Conservation (phyloP, 2,888 invertebrate species). For the Drosophila nigritarsus region DNA sequence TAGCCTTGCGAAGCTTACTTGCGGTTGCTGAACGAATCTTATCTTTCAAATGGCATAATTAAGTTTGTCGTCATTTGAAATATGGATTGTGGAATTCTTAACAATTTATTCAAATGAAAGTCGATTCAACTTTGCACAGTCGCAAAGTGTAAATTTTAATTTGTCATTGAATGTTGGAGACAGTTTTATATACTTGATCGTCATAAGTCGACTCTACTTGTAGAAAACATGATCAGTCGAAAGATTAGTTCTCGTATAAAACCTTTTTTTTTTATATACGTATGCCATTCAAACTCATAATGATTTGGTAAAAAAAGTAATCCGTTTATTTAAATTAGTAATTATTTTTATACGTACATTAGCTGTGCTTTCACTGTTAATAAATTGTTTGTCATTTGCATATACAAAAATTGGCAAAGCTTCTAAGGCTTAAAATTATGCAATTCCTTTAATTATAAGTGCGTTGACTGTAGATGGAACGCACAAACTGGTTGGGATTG, state of each 20-base stretch:
- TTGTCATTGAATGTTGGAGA: not conserved
- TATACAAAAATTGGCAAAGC: not conserved
- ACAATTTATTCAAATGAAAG: not conserved
- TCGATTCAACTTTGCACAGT: not conserved
- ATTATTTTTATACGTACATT: not conserved
- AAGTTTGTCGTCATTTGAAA: not conserved
- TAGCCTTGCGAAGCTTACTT: not conserved
- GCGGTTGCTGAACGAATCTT: not conserved
- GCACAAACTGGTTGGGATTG: slow-evolving; percentile 45
- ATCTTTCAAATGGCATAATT: slow-evolving; percentile 7
- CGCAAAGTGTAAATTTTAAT: not conserved
- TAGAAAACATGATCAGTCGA: not conserved
- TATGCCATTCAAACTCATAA: not conserved
- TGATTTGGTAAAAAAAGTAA: not conserved
- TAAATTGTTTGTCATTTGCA: not conserved
- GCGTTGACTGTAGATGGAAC: slow-evolving; percentile 75
- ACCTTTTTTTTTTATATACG: not conserved
- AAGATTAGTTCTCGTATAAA: not conserved
- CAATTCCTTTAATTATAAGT: slow-evolving; percentile 2
- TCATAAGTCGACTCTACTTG: not conserved
- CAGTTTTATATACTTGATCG: not conserved
- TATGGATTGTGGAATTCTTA: not conserved
- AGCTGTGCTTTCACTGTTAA: not conserved
- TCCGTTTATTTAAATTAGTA: not conserved
- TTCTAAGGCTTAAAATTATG: not conserved